Base-by-base conservation (phyloP, 1,140 invertebrate genomes). In the Pomacea maculata region DNA sequence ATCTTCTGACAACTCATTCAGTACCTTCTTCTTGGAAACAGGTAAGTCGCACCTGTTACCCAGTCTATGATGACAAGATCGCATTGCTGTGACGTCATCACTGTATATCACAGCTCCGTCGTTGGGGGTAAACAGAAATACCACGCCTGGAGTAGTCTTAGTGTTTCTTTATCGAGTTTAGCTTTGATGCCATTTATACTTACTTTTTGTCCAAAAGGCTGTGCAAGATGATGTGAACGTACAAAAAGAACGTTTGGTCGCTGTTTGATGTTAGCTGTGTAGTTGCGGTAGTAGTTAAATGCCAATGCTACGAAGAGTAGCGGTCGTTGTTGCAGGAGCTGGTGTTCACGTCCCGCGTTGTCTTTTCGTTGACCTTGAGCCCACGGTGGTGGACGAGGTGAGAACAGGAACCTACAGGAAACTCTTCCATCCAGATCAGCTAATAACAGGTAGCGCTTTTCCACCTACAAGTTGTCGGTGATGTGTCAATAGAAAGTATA, bases 21-120 rank as follows among this genome's bases (percentile, higher is more conserved):
- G 96, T 88, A 96, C 96, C 14, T 97, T 97, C 91, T 97, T 97
- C 93, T 95, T 94, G 84, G 96, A 97, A 91, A 82, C 96, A 52
- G 95, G 95, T 76, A 63, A 57, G 65, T 45, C 3, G 11, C 9
- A 10, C 45, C 29, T 55, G 57, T n/a, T 75, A 0, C 15, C 21
- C 21, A 8, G 11, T 21, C 54, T 1, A 21, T 14, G 73, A 34
- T n/a, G 70, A 34, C 21, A 34, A 54, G 29, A 61, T 12, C 17
- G 9, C 17, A 25, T 12, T 1, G 45, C 29, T n/a, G 14, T 10
- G 17, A n/a, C 7, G 19, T 15, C 21, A n/a, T 5, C 4, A 4
- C 64, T 65, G 64, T 19, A 65, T 19, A 7, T 17, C 64, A 0
- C n/a, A 19, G 17, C 64, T n/a, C n/a, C 64, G 64, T 65, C 17